Conservation (phyloP, 2,888 invertebrate species). For the Drosophila leonis region DNA sequence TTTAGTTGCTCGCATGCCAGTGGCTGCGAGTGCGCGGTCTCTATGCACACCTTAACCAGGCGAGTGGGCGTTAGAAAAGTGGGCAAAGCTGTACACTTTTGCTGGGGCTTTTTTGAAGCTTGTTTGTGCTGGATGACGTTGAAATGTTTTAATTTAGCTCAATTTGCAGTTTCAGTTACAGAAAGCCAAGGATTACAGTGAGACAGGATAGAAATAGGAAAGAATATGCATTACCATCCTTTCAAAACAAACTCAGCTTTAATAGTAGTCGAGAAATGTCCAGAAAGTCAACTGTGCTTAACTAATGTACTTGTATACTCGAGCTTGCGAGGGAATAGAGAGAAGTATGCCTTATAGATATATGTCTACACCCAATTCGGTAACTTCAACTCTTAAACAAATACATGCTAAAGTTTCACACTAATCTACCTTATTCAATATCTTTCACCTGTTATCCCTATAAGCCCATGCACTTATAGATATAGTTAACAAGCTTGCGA, state of each 20-base stretch:
- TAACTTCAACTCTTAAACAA: no score
- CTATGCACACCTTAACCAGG: neutral
- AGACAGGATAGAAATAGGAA: neutral
- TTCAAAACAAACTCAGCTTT: neutral
- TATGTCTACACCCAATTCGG: no score
- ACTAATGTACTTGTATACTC: no score
- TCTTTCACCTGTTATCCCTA: no score
- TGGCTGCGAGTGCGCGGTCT: neutral
- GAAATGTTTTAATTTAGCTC: slow-evolving; percentile 42
- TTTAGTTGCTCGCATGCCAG: slow-evolving; percentile 24
- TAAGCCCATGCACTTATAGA: no score
- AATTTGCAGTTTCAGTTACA: slow-evolving; percentile 41
- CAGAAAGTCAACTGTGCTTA: neutral
- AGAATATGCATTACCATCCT: neutral
- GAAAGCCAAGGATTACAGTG: neutral
- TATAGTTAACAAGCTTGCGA: no score
- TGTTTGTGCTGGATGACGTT: slow-evolving; percentile 39
- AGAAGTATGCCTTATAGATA: no score
- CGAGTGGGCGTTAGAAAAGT: neutral
- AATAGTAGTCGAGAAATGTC: neutral
- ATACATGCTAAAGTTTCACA: no score
- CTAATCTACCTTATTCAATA: no score
- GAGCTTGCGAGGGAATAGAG: neutral
- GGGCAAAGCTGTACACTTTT: neutral
- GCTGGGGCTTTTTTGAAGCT: slow-evolving; percentile 11